These are phyloP conservation scores for Arvicola amphibius DNA, from an alignment of 2,797 vertebrate species.

Conservation along the genomic window DNA sequence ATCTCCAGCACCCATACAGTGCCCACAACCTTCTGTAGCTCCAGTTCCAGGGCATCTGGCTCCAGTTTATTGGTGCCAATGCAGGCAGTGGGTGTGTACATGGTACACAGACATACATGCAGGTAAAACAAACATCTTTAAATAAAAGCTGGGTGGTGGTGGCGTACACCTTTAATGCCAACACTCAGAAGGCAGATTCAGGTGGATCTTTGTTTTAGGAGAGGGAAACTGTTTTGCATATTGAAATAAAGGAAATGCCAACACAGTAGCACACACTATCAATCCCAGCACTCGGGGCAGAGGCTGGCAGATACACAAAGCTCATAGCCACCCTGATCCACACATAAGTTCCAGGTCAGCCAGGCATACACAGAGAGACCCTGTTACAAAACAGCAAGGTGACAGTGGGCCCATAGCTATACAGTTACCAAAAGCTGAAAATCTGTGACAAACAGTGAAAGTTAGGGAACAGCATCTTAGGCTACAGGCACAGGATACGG, in stretches of 20 bases:
- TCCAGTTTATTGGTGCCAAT: not conserved
- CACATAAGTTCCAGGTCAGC: not conserved
- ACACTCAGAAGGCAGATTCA: not conserved
- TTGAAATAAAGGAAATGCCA: not conserved
- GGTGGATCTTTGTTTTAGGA: not conserved
- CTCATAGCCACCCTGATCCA: not conserved
- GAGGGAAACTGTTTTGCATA: not conserved
- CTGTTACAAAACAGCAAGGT: not conserved
- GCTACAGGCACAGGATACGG: not conserved
- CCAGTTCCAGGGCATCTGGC: not conserved
- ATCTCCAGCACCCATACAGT: no score
- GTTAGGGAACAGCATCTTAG: not conserved
- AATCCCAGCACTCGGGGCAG: not conserved
- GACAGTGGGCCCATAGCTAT: not conserved
- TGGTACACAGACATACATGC: not conserved
- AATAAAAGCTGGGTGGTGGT: not conserved
- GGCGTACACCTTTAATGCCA: not conserved
- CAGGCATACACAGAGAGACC: not conserved
- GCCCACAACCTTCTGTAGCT: not conserved
- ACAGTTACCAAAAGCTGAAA: not conserved
- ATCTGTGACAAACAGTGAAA: not conserved
- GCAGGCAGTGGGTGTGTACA: not conserved
- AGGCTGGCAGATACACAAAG: not conserved
- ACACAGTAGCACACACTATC: not conserved
- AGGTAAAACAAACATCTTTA: not conserved